These are phyloP conservation scores for Antedon mediterranea DNA, from an alignment of 53 echinoderm and acorn worm species.

Conservation along the genomic window DNA sequence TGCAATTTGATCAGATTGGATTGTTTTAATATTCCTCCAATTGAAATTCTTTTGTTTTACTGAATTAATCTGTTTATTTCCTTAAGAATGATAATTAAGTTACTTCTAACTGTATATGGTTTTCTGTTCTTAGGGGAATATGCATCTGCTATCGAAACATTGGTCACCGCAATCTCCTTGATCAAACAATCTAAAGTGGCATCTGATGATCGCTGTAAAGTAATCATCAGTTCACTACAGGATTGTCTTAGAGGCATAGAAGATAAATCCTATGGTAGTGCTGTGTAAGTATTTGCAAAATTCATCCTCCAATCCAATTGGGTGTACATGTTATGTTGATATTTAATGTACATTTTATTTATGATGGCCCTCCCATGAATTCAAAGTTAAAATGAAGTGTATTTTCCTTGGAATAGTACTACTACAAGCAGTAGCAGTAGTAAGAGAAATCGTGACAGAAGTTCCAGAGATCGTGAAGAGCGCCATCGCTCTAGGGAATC, in stretches of 20 bases:
- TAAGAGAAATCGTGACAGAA: constrained; percentile 55
- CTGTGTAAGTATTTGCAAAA: constrained; percentile 34
- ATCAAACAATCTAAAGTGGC: constrained; percentile 98
- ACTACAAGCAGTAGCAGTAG: neutral
- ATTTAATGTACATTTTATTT: no score
- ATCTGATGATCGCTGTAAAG: constrained; percentile 82
- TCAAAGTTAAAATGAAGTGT: neutral
- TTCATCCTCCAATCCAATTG: no score
- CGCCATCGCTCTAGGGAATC: constrained; percentile 50
- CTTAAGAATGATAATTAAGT: no score
- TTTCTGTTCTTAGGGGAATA: constrained; percentile 39
- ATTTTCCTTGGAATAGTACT: neutral
- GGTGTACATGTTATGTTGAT: no score
- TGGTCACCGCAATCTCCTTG: constrained; percentile 91
- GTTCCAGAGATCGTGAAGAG: constrained; percentile 65
- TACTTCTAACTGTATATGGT: neutral
- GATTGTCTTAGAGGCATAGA: constrained; percentile 96
- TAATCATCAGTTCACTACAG: constrained; percentile 81
- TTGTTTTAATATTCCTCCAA: no score
- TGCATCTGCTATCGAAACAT: constrained; percentile 86
- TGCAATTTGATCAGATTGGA: no score
- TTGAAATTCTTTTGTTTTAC: no score
- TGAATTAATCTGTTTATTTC: no score
- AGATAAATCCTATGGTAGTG: constrained; percentile 73
- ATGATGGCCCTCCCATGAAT: no score